Base-by-base conservation (phyloP, 2,888 invertebrate species). In the Epinotia demarniana region DNA sequence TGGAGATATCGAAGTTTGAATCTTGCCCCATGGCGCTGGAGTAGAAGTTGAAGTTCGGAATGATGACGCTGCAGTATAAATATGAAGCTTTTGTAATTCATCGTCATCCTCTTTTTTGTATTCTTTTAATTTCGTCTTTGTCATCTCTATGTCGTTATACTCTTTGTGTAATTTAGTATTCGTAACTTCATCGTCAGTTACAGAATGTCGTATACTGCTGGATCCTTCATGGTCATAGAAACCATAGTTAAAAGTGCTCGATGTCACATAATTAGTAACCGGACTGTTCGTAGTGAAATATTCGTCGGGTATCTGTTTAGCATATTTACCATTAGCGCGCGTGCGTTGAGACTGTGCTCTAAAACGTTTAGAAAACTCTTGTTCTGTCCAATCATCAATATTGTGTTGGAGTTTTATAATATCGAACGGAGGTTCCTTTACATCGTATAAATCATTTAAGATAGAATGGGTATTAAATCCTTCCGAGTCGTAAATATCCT, bases 321-420 rank as follows among this genome's bases (percentile, higher is more conserved):
- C 95, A 68, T 96, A 94, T 79, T 95, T 95, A 72, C 95, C 95
- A 67, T 91, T 95, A 0, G 93, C 94, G 61, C 95, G 95, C 6
- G 93, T 90, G 76, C 90, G 94, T 81, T 95, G 94, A 2, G 93
- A 64, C 19, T 70, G 90, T 18, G 90, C 81, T 78, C 93, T 94
- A 76, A 91, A 88, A 77, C 89, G 89, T 74, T 95, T 94, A 0
- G 96, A 95, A 86, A 95, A 97, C 81, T 96, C 96, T 89, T 96
- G 96, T 81, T 96, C 96, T 0, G 97, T 98, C 98, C 98, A 98
- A 78, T 96, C 96, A 81, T 98, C 97, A 74, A 98, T 98, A 80
- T 97, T 97, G 80, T 97, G 97, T 85, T 97, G 97, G 55, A 98
- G 90, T 83, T 96, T 95, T 16, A 96, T 95, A 16, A 97, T 95